phyloP scores from a whole-genome alignment of 2,888 invertebrate species.

The Marronus borbonicus region DNA sequence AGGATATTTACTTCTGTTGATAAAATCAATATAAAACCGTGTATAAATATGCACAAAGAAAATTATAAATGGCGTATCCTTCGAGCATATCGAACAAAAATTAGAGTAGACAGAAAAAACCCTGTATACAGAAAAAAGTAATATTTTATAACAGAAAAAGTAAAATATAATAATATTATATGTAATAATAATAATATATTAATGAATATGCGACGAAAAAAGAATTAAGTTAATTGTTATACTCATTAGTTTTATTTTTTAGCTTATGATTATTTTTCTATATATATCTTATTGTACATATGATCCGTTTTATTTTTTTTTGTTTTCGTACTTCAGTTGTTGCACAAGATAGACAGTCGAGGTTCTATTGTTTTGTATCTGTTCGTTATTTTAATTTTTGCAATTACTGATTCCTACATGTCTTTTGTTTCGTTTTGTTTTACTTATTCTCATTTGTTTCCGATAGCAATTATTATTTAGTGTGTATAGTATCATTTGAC shows the following conservation, averaged over 20 bases:
- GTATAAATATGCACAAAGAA: no score
- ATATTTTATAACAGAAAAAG: conserved; percentile 40
- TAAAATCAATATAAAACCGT: no score
- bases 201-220: conserved; percentile 45
- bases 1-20: no score
- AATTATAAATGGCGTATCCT: no score
- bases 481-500: conserved; percentile 4
- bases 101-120: conserved; percentile 25
- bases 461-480: no score
- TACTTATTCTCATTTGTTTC: no score
- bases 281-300: not conserved
- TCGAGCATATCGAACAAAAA: no score
- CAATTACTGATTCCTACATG: not conserved
- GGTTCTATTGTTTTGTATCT: conserved; percentile 1
- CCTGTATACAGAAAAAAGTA: conserved; percentile 49
- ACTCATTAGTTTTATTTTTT: not conserved
- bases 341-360: no score
- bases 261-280: conserved; percentile 4
- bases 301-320: not conserved
- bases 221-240: conserved; percentile 29
- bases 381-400: not conserved
- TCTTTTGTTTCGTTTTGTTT: not conserved
- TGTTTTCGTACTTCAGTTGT: not conserved
- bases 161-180: conserved; percentile 36
- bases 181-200: conserved; percentile 27